Conservation (phyloP, 1,140 invertebrate genomes). For the Nixonia krombeini region DNA sequence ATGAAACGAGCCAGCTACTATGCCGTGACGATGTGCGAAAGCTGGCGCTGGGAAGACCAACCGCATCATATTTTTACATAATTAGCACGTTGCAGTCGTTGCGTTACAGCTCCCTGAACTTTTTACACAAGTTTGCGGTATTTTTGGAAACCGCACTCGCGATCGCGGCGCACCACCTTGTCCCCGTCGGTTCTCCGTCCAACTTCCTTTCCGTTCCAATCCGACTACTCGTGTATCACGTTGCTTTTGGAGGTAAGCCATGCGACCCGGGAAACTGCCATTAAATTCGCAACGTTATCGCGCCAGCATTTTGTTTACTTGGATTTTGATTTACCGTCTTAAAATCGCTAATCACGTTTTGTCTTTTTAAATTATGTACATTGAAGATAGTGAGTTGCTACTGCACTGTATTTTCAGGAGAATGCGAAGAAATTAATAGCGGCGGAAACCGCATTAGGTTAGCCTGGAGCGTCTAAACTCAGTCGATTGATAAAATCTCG, state of each 20-base stretch:
- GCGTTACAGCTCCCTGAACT: slow-evolving; percentile 63
- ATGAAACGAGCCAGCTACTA: slow-evolving; percentile 12
- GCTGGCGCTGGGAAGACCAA: slow-evolving; percentile 56
- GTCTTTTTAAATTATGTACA: too few relatives aligned
- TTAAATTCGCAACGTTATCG: too few relatives aligned
- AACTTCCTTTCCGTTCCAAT: not conserved
- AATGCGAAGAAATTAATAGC: too few relatives aligned
- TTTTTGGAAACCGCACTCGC: slow-evolving; percentile 71
- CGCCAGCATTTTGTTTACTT: too few relatives aligned
- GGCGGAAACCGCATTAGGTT: too few relatives aligned
- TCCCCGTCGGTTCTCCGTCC: slow-evolving; percentile 25
- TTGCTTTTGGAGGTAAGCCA: slow-evolving; percentile 69
- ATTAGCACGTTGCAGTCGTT: slow-evolving; percentile 68
- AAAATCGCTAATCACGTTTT: too few relatives aligned
- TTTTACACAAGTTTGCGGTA: slow-evolving; percentile 69
- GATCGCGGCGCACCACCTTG: slow-evolving; percentile 41
- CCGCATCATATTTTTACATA: slow-evolving; percentile 72
- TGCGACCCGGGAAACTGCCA: not conserved
- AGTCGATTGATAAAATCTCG: not conserved
- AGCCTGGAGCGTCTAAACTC: not conserved
- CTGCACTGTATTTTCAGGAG: too few relatives aligned
- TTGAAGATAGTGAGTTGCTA: too few relatives aligned
- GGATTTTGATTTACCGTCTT: too few relatives aligned
- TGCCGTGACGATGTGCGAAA: slow-evolving; percentile 50
- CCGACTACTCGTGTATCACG: slow-evolving; percentile 63